Percentiles rank a stretch among this genome's conserved stretches.
Conservation (phyloP, 2,888 invertebrate species). For the Therioaphis trifolii region DNA sequence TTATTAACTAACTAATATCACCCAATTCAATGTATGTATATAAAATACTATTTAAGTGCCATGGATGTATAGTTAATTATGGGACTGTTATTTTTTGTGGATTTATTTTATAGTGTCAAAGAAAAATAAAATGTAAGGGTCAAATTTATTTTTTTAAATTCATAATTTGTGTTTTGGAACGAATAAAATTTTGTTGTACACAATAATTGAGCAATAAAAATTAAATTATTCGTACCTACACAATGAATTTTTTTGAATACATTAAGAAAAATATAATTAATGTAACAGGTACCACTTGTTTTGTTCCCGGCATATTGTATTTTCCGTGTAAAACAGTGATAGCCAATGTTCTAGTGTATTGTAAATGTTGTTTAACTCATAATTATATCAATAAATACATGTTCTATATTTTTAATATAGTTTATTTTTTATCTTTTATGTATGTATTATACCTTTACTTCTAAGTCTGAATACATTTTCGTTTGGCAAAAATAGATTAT, state of each 20-base stretch:
- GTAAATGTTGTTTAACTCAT: slow-evolving; percentile 28
- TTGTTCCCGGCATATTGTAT: neutral
- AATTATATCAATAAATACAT: slow-evolving; percentile 44
- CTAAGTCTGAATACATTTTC: no score
- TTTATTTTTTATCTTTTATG: slow-evolving; percentile 32
- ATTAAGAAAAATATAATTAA: neutral
- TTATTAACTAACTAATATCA: slow-evolving; percentile 3
- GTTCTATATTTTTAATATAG: slow-evolving; percentile 48
- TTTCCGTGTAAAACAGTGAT: neutral
- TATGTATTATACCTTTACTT: neutral
- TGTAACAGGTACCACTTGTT: neutral
- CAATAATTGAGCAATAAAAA: slow-evolving; percentile 38
- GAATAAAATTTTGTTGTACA: neutral
- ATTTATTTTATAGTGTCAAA: slow-evolving; percentile 27
- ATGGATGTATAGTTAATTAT: slow-evolving; percentile 55
- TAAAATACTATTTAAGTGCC: slow-evolving; percentile 56
- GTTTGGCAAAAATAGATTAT: no score
- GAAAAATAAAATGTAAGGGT: slow-evolving; percentile 29
- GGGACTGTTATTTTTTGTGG: slow-evolving; percentile 54
- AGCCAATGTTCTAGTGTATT: slow-evolving; percentile 23
- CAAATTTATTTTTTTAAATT: slow-evolving; percentile 53
- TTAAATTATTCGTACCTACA: neutral
- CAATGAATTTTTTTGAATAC: neutral
- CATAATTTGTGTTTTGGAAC: neutral
- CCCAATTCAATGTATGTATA: slow-evolving; percentile 11